phyloP scores from a whole-genome alignment of 2,797 vertebrate genomes.

The Mycteria americana region DNA sequence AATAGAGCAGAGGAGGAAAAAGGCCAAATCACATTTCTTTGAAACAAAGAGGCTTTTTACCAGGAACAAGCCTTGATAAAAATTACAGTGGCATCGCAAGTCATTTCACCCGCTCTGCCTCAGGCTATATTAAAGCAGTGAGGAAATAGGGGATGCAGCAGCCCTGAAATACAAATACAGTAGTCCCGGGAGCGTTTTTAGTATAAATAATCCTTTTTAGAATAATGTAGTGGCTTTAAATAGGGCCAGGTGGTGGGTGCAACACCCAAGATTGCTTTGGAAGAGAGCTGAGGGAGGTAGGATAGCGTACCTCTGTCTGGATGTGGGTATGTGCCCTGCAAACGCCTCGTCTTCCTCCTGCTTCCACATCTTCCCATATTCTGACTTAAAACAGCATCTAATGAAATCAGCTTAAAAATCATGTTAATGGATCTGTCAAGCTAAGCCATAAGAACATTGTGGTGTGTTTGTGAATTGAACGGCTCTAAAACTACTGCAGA shows the following conservation, averaged over 20 bases:
- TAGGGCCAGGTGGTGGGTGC: slow-evolving; percentile 69
- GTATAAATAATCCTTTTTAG: slow-evolving; percentile 76
- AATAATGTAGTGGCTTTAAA: slow-evolving; percentile 67
- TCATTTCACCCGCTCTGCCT: slow-evolving; percentile 75
- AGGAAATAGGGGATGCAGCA: slow-evolving; percentile 73
- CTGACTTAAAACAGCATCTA: background rate
- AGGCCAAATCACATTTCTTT: slow-evolving; percentile 82
- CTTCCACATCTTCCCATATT: background rate
- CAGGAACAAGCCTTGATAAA: slow-evolving; percentile 84
- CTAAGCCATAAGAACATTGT: background rate
- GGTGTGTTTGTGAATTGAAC: background rate
- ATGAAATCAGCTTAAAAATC: background rate
- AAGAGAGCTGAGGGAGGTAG: background rate
- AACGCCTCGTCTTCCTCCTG: background rate
- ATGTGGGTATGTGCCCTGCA: background rate
- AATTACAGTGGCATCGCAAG: slow-evolving; percentile 79
- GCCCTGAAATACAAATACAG: slow-evolving; percentile 69
- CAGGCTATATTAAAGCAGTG: slow-evolving; percentile 70
- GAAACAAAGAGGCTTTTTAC: slow-evolving; percentile 85
- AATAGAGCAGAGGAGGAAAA: slow-evolving; percentile 74
- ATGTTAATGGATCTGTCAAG: background rate
- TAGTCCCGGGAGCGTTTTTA: slow-evolving; percentile 65
- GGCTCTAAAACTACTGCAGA: rapidly evolving
- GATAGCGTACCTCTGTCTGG: background rate
- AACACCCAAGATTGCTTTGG: background rate